A percentile compares a stretch with the other conserved stretches of the same genome.
These are phyloP conservation scores for Cyanistes caeruleus DNA, from an alignment of 2,113 vertebrate genomes.

Conservation along the genomic window DNA sequence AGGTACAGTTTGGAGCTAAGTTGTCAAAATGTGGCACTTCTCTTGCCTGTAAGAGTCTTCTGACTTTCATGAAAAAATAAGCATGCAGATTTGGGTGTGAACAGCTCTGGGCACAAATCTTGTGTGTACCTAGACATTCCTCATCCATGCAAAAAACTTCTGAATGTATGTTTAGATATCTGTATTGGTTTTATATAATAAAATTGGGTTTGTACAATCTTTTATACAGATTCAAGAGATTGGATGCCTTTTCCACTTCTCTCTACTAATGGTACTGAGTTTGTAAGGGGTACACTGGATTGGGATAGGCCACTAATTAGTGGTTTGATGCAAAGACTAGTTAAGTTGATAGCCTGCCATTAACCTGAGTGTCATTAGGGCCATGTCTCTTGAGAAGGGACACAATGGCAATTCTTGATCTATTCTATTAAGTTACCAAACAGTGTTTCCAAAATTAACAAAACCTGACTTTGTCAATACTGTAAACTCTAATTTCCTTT, in stretches of 20 bases:
- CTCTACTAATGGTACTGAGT: neutral
- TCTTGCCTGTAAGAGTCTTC: neutral
- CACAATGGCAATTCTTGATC: neutral
- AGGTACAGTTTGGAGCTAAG: neutral
- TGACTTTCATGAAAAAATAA: neutral
- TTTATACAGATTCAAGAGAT: neutral
- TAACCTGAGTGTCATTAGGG: neutral
- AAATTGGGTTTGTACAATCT: neutral
- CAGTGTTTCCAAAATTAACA: neutral
- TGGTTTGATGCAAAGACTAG: neutral
- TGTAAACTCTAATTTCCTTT: neutral
- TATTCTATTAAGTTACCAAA: neutral
- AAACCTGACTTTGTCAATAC: neutral
- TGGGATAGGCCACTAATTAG: neutral
- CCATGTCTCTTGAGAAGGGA: neutral
- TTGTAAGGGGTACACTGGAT: neutral
- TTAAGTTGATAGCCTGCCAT: slow-evolving; percentile 17
- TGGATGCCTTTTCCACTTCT: neutral
- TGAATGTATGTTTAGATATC: neutral
- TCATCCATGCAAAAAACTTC: neutral
- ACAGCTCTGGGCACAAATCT: neutral
- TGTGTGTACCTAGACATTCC: neutral
- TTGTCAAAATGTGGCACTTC: neutral
- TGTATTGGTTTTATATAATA: neutral
- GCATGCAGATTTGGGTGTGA: rapidly evolving